phyloP scores from a whole-genome alignment of 2,113 vertebrate species.

The Bucco capensis region DNA sequence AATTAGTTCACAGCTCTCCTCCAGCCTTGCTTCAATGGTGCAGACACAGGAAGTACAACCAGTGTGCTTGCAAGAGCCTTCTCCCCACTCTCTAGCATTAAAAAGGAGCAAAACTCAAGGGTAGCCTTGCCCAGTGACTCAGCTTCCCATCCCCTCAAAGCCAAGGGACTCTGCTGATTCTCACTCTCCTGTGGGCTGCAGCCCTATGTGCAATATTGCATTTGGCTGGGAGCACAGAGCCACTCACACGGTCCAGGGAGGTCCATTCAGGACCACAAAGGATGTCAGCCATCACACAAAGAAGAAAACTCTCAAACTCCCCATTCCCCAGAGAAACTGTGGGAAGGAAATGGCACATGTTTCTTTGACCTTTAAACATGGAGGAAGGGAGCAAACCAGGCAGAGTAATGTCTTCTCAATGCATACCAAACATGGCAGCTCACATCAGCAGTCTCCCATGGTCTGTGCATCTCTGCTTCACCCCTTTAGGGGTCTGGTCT shows the following conservation, averaged over 20 bases:
- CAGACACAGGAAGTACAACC: neutral
- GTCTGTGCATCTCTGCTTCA: neutral
- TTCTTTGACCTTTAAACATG: neutral
- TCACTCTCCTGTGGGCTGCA: neutral
- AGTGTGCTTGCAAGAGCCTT: neutral
- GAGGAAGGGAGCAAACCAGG: neutral
- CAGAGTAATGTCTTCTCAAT: neutral
- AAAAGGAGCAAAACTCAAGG: neutral
- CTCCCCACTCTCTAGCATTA: neutral
- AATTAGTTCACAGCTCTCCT: neutral
- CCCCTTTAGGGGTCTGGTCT: neutral
- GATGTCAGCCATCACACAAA: neutral
- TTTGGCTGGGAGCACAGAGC: neutral
- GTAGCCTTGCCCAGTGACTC: neutral
- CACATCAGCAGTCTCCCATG: neutral
- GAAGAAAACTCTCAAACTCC: slow-evolving; percentile 8
- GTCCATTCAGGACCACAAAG: neutral
- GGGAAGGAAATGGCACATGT: neutral
- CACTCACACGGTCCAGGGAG: neutral
- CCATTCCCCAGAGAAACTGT: neutral
- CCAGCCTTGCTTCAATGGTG: neutral
- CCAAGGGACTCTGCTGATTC: neutral
- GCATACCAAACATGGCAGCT: neutral
- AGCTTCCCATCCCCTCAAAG: neutral
- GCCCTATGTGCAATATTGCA: neutral